Conservation (phyloP, 2,797 vertebrate genomes). For the Falco cherrug region DNA sequence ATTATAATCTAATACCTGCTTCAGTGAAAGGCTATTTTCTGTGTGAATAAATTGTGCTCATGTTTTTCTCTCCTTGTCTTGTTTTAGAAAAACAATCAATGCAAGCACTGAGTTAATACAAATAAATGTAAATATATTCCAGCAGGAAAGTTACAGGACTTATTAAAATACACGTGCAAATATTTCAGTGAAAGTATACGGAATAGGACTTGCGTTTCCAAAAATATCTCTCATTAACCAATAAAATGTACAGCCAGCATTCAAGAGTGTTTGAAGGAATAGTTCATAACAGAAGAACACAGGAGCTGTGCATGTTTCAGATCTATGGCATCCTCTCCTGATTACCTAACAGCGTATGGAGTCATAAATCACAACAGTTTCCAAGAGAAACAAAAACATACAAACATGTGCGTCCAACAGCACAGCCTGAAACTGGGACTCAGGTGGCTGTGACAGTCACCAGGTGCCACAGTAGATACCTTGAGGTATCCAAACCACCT, state of each 20-base stretch:
- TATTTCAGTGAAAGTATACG: constrained; percentile 51
- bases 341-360: constrained; percentile 13
- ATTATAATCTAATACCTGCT: constrained; percentile 21
- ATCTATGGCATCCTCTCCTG: constrained; percentile 1
- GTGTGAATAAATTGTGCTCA: constrained; percentile 38
- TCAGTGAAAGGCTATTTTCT: constrained; percentile 32
- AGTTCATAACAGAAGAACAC: background rate
- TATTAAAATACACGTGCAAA: constrained; percentile 57
- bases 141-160: constrained; percentile 17
- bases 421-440: background rate
- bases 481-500: background rate
- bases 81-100: constrained; percentile 49
- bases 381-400: background rate
- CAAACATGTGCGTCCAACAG: accelerated
- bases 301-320: constrained; percentile 38
- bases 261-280: constrained; percentile 26
- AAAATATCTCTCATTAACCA: constrained; percentile 52
- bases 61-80: constrained; percentile 42
- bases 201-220: constrained; percentile 29
- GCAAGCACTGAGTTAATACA: constrained; percentile 61
- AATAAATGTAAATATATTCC: constrained; percentile 67
- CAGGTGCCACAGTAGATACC: background rate
- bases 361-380: constrained; percentile 41
- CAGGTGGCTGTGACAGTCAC: background rate
- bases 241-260: constrained; percentile 59